Conservation (phyloP, 1,140 invertebrate genomes). For the Propsilocerus akamusi region DNA sequence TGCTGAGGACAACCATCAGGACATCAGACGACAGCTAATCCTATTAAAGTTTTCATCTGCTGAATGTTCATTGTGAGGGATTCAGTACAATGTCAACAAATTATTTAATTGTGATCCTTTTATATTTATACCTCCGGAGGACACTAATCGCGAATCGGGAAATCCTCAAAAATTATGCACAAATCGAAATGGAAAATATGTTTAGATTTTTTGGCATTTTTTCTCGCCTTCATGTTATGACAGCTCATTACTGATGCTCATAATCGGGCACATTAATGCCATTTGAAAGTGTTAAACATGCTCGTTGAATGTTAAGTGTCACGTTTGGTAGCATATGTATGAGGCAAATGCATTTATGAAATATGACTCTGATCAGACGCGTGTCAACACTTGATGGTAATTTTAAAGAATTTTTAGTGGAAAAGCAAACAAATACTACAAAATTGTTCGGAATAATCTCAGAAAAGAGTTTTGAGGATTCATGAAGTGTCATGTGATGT, state of each 20-base stretch:
- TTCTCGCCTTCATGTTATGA: background rate
- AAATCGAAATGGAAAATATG: background rate
- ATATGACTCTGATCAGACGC: slow-evolving; percentile 2
- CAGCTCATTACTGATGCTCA: background rate
- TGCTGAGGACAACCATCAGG: too few species aligned
- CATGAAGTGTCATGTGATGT: background rate
- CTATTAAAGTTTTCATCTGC: too few species aligned
- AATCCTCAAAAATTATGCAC: background rate
- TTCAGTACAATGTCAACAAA: slow-evolving; percentile 3
- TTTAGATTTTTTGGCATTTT: background rate
- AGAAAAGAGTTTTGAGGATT: slow-evolving; percentile 1
- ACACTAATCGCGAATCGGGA: background rate
- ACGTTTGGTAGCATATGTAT: background rate
- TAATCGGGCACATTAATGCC: background rate
- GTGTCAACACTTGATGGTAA: slow-evolving; percentile 2
- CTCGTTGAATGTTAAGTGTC: background rate
- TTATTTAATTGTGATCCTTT: background rate
- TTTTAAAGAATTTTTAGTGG: too few species aligned
- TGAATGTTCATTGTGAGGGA: too few species aligned
- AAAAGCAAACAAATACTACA: background rate
- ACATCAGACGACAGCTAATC: too few species aligned
- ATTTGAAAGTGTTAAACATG: background rate
- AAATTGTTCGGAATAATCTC: too few species aligned
- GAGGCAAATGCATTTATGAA: background rate
- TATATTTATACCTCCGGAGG: too few species aligned